Evolutionary conservation across 92 coral and sea anemone species (phyloP).

Genomic region (Scolanthus callimorphus): DNA sequence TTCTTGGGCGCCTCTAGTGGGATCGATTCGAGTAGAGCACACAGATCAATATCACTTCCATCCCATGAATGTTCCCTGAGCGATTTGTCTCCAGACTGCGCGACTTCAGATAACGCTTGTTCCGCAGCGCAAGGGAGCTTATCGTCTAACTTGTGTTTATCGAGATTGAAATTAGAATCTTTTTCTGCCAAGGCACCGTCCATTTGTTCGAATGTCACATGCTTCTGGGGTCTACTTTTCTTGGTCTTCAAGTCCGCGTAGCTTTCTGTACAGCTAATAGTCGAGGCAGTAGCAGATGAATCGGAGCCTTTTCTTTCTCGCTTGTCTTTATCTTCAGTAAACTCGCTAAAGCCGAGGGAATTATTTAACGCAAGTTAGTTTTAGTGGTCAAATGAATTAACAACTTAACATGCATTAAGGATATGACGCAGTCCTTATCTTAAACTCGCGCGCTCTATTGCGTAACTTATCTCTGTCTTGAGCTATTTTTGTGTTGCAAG

Average conservation of each 20-base stretch:
- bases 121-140: constrained; percentile 8
- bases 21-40: constrained; percentile 67
- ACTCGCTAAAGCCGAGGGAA: no score
- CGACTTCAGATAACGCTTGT: not conserved
- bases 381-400: no score
- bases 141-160: constrained; percentile 17
- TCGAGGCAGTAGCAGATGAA: constrained; percentile 31
- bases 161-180: constrained; percentile 9
- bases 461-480: no score
- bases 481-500: no score
- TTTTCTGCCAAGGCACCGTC: constrained; percentile 18
- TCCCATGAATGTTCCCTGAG: constrained; percentile 14
- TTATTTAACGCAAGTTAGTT: no score
- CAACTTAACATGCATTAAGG: no score
- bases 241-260: constrained; percentile 10
- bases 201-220: constrained; percentile 71
- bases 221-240: constrained; percentile 55
- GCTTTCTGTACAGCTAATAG: constrained; percentile 20
- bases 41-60: constrained; percentile 60
- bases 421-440: no score
- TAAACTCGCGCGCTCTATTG: no score
- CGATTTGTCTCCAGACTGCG: not conserved
- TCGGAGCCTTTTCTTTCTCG: constrained; percentile 13
- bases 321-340: no score
- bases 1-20: constrained; percentile 56